phyloP scores from a whole-genome alignment of 2,113 vertebrate genomes.

The Pluvianellus socialis region DNA sequence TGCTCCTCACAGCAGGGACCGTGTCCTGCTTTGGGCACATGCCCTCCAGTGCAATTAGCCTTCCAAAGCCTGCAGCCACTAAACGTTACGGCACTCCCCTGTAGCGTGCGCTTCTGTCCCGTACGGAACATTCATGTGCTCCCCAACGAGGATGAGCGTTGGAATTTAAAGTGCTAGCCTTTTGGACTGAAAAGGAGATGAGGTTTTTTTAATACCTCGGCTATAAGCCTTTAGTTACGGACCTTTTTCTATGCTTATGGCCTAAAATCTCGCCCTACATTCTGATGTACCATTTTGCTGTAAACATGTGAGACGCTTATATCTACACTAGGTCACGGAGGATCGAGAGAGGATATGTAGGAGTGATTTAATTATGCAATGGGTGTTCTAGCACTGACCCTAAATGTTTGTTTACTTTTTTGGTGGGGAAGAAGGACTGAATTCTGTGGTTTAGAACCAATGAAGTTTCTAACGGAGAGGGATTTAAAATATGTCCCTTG shows the following conservation, averaged over 20 bases:
- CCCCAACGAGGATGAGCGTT: background rate
- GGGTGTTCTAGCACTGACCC: background rate
- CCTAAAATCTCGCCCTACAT: background rate
- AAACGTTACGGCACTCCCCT: background rate
- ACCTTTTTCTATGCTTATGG: background rate
- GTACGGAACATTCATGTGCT: background rate
- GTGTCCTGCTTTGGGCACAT: background rate
- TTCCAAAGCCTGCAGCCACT: background rate
- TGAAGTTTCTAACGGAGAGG: background rate
- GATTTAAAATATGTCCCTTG: background rate
- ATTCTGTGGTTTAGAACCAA: background rate
- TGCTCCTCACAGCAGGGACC: background rate
- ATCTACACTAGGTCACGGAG: background rate
- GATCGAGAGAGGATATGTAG: background rate
- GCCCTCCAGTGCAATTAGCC: accelerated
- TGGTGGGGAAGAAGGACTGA: background rate
- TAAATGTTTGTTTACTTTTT: background rate
- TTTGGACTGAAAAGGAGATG: background rate
- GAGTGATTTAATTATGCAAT: background rate
- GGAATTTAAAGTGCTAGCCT: background rate
- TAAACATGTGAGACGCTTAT: background rate
- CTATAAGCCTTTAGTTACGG: background rate
- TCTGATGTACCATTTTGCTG: background rate
- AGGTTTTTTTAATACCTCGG: background rate
- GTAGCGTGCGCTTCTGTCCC: accelerated